These are phyloP conservation scores for Phylloscopus trochiloides DNA, from an alignment of 2,113 vertebrate species.

Conservation along the genomic window DNA sequence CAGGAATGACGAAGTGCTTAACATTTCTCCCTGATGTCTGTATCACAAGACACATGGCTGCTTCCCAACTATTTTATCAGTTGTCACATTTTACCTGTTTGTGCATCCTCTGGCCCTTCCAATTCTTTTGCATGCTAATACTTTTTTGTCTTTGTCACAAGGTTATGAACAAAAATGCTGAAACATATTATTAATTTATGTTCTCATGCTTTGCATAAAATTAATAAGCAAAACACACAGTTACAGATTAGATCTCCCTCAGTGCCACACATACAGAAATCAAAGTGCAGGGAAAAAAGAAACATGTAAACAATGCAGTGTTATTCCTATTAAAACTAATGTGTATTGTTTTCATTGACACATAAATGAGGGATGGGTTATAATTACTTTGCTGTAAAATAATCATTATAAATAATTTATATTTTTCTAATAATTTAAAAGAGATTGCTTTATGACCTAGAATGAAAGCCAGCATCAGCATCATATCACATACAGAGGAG, in stretches of 20 bases:
- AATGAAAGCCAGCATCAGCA: background rate
- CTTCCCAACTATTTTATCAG: conserved; percentile 5
- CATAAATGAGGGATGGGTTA: background rate
- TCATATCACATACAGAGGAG: background rate
- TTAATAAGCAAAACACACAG: background rate
- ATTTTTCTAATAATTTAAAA: background rate
- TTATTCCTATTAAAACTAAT: background rate
- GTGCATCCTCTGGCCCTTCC: background rate
- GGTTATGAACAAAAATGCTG: background rate
- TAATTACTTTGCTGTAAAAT: background rate
- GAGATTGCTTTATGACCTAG: background rate
- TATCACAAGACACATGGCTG: background rate
- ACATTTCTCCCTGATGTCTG: conserved; percentile 8
- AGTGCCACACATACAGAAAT: background rate
- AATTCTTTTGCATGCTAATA: background rate
- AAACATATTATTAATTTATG: background rate
- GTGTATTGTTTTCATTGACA: background rate
- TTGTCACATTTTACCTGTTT: background rate
- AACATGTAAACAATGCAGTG: background rate
- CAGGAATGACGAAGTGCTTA: conserved; percentile 39
- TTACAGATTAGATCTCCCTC: background rate
- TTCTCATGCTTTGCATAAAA: background rate
- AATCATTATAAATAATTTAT: background rate
- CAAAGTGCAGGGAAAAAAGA: background rate
- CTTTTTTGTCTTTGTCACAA: background rate